Conservation (phyloP, 2,797 vertebrate genomes). For the Hoplostethus atlanticus region DNA sequence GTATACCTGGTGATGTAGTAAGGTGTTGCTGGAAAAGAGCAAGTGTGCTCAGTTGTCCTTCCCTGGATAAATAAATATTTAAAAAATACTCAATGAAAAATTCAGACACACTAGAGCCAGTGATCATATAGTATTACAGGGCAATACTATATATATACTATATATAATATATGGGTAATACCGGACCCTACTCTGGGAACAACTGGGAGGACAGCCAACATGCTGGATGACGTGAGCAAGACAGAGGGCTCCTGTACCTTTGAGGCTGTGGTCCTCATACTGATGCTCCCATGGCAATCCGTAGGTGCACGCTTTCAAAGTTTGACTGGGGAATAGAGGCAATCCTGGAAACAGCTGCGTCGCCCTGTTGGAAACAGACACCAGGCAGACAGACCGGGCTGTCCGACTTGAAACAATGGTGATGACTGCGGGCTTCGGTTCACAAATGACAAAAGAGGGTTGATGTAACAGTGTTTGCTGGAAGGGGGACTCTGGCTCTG, state of each 20-base stretch:
- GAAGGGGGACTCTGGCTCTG: slow-evolving; percentile 48
- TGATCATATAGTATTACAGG: neutral
- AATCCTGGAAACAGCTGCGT: slow-evolving; percentile 34
- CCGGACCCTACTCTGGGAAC: too few species aligned
- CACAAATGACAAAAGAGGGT: slow-evolving; percentile 44
- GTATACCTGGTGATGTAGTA: neutral
- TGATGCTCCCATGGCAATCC: slow-evolving; percentile 47
- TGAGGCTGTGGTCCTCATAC: slow-evolving; percentile 68
- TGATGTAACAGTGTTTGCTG: slow-evolving; percentile 34
- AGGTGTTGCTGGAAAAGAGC: neutral
- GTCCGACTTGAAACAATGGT: slow-evolving; percentile 66
- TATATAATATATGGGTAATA: too few species aligned
- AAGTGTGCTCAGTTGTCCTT: slow-evolving; percentile 4
- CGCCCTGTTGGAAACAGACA: slow-evolving; percentile 11
- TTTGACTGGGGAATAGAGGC: slow-evolving; percentile 76
- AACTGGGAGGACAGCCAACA: too few species aligned
- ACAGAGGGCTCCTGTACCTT: slow-evolving; percentile 64
- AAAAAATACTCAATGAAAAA: slow-evolving; percentile 21
- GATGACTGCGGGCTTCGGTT: slow-evolving; percentile 43
- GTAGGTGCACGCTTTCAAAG: slow-evolving; percentile 74
- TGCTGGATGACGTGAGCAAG: neutral
- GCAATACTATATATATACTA: slow-evolving; percentile 12
- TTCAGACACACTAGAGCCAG: slow-evolving; percentile 6
- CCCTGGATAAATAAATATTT: slow-evolving; percentile 14
- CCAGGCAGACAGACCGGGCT: too few species aligned